Evolutionary conservation across 2,113 vertebrate species (phyloP).

Genomic region (Scalopus aquaticus): DNA sequence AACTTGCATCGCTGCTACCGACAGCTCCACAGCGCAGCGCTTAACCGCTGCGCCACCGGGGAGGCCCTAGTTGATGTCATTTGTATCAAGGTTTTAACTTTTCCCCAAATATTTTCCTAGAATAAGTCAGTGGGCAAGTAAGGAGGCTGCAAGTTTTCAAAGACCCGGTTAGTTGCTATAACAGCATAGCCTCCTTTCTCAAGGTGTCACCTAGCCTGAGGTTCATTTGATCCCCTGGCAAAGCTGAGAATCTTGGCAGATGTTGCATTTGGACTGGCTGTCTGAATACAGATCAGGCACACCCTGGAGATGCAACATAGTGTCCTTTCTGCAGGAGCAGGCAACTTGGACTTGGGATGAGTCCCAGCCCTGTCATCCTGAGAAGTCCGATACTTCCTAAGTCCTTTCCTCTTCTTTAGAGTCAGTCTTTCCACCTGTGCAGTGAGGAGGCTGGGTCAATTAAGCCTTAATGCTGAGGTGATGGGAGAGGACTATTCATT

Average conservation of each 20-base stretch:
- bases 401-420: background rate
- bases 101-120: slow-evolving; percentile 16
- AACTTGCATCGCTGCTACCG: too few species aligned
- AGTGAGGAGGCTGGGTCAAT: background rate
- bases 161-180: background rate
- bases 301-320: background rate
- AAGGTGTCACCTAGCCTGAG: background rate
- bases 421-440: background rate
- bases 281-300: background rate
- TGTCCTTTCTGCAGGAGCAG: background rate
- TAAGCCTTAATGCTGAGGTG: background rate
- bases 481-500: background rate
- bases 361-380: background rate
- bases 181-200: background rate
- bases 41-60: too few species aligned
- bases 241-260: background rate
- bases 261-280: background rate
- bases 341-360: background rate
- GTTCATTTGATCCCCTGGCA: background rate
- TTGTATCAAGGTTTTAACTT: background rate
- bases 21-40: too few species aligned
- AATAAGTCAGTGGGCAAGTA: background rate
- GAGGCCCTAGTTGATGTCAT: background rate
- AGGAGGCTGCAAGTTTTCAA: background rate
- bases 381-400: background rate